phyloP scores from a whole-genome alignment of 2,113 vertebrate genomes.

The Ornithorhynchus anatinus region DNA sequence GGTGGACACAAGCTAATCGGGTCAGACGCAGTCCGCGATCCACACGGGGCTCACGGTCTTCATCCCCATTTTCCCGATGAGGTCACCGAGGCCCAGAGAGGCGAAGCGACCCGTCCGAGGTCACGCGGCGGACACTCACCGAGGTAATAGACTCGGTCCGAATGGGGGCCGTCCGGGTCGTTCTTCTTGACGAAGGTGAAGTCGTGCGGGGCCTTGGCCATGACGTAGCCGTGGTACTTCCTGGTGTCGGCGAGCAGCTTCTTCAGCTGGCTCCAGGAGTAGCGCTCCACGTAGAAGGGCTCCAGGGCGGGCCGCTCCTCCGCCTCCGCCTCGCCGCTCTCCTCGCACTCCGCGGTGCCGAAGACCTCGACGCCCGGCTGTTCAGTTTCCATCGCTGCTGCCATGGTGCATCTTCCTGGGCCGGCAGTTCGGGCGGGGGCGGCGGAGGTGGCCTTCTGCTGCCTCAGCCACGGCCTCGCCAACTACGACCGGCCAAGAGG shows the following conservation, averaged over 20 bases:
- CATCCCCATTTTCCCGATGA: too few relatives aligned
- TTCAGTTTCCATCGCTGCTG: constrained; percentile 85
- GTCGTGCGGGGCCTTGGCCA: constrained; percentile 82
- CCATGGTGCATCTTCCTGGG: constrained; percentile 81
- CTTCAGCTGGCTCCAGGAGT: constrained; percentile 82
- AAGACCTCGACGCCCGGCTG: constrained; percentile 79
- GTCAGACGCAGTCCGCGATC: too few relatives aligned
- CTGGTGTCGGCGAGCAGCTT: constrained; percentile 79
- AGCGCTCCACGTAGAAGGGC: constrained; percentile 78
- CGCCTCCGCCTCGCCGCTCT: constrained; percentile 54
- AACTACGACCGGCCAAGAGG: too few relatives aligned
- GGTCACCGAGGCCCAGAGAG: too few relatives aligned
- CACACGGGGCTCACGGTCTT: too few relatives aligned
- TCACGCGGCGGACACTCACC: constrained; percentile 61
- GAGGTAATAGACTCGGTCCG: constrained; percentile 79
- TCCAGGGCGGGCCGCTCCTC: constrained; percentile 69
- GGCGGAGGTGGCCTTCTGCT: neutral
- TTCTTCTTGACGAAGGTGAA: constrained; percentile 81
- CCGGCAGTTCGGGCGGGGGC: constrained; percentile 26
- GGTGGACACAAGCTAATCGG: too few relatives aligned
- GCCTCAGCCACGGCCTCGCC: too few relatives aligned
- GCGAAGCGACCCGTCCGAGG: too few relatives aligned
- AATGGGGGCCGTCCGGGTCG: constrained; percentile 78
- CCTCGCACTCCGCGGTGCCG: constrained; percentile 66
- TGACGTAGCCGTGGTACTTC: constrained; percentile 81